Conservation (phyloP, 1,140 invertebrate genomes). For the Sminthurides bifidus region DNA sequence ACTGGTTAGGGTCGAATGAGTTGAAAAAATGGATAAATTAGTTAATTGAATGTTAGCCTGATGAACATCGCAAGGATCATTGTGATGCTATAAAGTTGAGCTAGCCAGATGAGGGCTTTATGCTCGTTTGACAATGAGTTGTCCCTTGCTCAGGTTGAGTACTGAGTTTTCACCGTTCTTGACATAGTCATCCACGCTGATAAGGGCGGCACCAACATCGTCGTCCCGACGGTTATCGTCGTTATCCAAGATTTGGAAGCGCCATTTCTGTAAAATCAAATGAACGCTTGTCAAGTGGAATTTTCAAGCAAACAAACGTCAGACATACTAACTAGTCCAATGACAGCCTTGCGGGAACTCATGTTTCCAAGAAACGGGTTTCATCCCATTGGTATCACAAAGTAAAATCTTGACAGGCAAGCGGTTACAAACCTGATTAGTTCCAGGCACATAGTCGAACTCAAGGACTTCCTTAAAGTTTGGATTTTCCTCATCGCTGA, state of each 20-base stretch:
- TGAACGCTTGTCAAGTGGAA: background rate
- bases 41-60: background rate
- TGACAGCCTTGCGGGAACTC: background rate
- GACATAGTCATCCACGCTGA: conserved; percentile 5
- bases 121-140: background rate
- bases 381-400: background rate
- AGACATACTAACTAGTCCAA: background rate
- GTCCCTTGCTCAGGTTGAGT: background rate
- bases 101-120: too few relatives aligned
- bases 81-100: too few relatives aligned
- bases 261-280: conserved; percentile 17
- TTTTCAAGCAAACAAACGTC: background rate
- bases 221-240: conserved; percentile 26
- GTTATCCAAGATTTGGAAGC: conserved; percentile 24
- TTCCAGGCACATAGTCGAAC: conserved; percentile 15
- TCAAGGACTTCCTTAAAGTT: conserved; percentile 19
- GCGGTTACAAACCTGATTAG: conserved; percentile 21
- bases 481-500: conserved; percentile 26
- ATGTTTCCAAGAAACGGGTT: background rate
- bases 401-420: background rate
- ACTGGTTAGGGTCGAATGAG: background rate
- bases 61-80: background rate
- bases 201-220: conserved; percentile 12
- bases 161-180: background rate
- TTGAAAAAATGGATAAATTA: background rate